Evolutionary conservation across 2,797 vertebrate species (phyloP).

Genomic region (Anas acuta): DNA sequence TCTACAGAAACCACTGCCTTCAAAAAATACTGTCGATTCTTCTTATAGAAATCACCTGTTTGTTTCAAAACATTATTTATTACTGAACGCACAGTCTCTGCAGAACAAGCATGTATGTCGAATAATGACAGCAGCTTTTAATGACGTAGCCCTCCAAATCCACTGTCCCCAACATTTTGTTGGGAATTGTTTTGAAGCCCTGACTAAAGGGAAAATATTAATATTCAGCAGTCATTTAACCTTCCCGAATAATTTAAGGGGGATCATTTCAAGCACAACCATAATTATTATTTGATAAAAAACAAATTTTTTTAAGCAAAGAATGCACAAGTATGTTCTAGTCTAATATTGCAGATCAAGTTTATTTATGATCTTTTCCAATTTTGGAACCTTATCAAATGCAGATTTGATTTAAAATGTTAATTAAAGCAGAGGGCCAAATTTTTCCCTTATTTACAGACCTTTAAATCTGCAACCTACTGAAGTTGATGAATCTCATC

Average conservation of each 20-base stretch:
- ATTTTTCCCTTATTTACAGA: slow-evolving; percentile 57
- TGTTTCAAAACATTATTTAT: slow-evolving; percentile 73
- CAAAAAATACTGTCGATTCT: slow-evolving; percentile 77
- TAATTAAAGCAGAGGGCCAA: slow-evolving; percentile 68
- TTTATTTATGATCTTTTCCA: slow-evolving; percentile 60
- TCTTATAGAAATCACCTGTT: slow-evolving; percentile 84
- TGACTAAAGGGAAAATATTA: slow-evolving; percentile 42
- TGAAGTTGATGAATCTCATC: slow-evolving; percentile 63
- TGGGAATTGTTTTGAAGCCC: slow-evolving; percentile 16
- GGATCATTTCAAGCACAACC: slow-evolving; percentile 10
- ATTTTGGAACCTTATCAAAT: slow-evolving; percentile 64
- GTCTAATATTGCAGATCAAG: slow-evolving; percentile 52
- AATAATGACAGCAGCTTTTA: slow-evolving; percentile 35
- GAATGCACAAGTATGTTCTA: slow-evolving; percentile 24
- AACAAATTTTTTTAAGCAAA: not conserved
- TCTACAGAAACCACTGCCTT: slow-evolving; percentile 77
- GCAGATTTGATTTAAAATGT: slow-evolving; percentile 71
- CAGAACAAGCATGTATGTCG: not conserved
- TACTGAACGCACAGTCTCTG: not conserved
- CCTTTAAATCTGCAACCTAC: slow-evolving; percentile 53
- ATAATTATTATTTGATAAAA: slow-evolving; percentile 36
- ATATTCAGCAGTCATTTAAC: slow-evolving; percentile 52
- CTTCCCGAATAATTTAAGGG: slow-evolving; percentile 51
- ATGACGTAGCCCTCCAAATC: slow-evolving; percentile 22
- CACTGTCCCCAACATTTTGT: not conserved